Conservation (phyloP, 1,140 invertebrate genomes). For the Procambarus virginalis region DNA sequence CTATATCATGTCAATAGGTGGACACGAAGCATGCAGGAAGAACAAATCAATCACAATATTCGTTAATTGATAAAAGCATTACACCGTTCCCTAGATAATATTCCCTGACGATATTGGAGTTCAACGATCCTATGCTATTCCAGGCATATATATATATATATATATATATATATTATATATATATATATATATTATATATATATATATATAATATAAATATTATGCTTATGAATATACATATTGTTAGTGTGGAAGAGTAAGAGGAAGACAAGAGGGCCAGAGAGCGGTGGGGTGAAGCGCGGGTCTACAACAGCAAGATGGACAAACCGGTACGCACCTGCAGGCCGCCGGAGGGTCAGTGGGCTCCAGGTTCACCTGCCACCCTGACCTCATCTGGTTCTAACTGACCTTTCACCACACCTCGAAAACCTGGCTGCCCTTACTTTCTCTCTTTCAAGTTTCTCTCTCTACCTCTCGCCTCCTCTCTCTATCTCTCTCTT, state of each 20-base stretch:
- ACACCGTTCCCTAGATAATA: too few species aligned
- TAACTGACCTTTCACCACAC: neutral
- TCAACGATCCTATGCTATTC: neutral
- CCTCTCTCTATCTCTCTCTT: neutral
- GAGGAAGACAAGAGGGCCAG: too few species aligned
- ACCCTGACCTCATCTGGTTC: neutral
- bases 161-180: neutral
- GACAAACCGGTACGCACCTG: too few species aligned
- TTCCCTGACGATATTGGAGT: too few species aligned
- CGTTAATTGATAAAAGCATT: too few species aligned
- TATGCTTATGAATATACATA: neutral
- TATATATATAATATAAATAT: neutral
- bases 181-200: neutral
- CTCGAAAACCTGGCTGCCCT: neutral
- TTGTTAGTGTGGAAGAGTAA: too few species aligned
- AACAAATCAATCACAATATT: too few species aligned
- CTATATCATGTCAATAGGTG: too few species aligned
- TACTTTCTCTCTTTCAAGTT: neutral
- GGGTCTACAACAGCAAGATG: too few species aligned
- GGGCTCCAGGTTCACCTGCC: neutral
- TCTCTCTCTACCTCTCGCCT: neutral
- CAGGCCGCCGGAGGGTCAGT: too few species aligned
- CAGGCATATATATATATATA: slow-evolving; percentile 1
- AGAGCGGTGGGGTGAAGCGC: too few species aligned
- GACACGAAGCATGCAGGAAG: too few species aligned